Evolutionary conservation across 2,113 vertebrate genomes (phyloP), one percentile per base, ranked within the genome.

Genomic region (Columba janthina): DNA sequence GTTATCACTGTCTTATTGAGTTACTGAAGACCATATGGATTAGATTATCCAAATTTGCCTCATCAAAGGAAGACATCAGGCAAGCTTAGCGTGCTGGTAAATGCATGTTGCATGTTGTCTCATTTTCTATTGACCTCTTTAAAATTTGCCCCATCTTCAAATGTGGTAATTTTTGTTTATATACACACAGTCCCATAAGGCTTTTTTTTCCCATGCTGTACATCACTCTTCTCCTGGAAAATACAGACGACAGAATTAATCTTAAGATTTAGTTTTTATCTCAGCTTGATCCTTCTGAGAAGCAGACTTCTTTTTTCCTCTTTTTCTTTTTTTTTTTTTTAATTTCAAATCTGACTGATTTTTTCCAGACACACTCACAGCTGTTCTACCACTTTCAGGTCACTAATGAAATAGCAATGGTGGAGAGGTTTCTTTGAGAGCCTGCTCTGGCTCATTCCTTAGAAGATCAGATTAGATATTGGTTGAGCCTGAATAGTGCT

Each of bases 361-460:
- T 92, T 94, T 90, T 54, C 20, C 65, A 83, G 75, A 51, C 4
- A 3, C 4, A 10, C 22, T 74, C 12, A 51, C 51, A 91, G 19
- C 20, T 88, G 24, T 84, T 86, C 62, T 83, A 34, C 56, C 8
- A 18, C 61, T 89, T 91, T 82, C 29, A 82, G 22, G 20, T 72
- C 50, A 50, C 69, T 91, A 86, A 81, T 80, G 60, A 71, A 91
- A 84, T 40, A 74, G 85, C 13, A 38, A 7, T 20, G 25, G 26
- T 2, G 21, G 26, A 6, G 14, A 66, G 38, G 69, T 87, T 93
- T 50, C 56, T 96, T 85, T 92, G 54, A 83, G 81, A 90, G 66
- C 61, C 80, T 91, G 75, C 71, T 85, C 79, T 90, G 92, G 80
- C 31, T 85, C 87, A 89, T 96, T 97, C 81, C 87, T 95, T 94